These are phyloP conservation scores for Pterocles burchelli DNA, from an alignment of 2,113 vertebrate species.

Conservation along the genomic window DNA sequence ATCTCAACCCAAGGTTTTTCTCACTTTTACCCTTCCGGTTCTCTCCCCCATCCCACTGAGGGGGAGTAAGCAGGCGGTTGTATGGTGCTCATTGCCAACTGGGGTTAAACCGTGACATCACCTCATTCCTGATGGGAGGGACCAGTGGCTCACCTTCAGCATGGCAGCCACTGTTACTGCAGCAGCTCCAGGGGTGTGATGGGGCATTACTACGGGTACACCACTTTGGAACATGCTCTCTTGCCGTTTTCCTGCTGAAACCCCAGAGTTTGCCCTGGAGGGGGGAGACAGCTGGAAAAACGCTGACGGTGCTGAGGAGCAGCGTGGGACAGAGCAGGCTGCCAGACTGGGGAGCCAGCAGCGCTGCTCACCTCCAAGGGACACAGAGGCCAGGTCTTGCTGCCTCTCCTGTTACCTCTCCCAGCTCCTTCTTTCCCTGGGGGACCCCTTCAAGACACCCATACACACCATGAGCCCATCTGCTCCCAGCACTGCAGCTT, in stretches of 20 bases:
- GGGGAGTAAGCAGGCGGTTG: too few species aligned
- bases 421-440: not conserved
- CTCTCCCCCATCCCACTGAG: too few species aligned
- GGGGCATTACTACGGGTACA: not conserved
- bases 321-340: not conserved
- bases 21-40: too few species aligned
- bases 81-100: too few species aligned
- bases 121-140: not conserved
- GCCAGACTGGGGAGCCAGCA: not conserved
- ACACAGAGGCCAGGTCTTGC: fast-evolving
- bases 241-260: not conserved
- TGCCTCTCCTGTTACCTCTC: not conserved
- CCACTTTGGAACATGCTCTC: not conserved
- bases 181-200: not conserved
- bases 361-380: fast-evolving
- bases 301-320: not conserved
- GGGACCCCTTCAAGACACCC: not conserved
- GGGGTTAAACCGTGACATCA: too few species aligned
- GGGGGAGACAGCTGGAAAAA: constrained; percentile 15
- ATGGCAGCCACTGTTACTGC: fast-evolving
- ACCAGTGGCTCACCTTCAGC: not conserved
- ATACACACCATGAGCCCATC: not conserved
- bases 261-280: not conserved
- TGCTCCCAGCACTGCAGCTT: not conserved
- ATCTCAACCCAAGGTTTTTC: too few species aligned